Base-by-base conservation (phyloP, 2,113 vertebrate genomes). In the Paralichthys olivaceus region DNA sequence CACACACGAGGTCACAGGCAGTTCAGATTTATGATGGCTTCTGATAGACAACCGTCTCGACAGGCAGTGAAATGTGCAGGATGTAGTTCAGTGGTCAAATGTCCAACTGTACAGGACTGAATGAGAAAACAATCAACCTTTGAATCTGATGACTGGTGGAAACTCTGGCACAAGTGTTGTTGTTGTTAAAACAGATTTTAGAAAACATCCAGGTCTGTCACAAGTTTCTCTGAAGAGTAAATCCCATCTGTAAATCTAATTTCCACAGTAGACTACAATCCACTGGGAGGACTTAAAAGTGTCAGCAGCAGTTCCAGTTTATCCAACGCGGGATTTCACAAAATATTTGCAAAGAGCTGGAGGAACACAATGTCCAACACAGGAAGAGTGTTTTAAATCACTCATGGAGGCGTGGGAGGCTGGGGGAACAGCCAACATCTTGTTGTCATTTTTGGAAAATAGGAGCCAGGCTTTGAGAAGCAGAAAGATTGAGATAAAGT, bases 21-120 rank as follows among this genome's bases (percentile, higher is more conserved):
- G 45, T 22, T 29, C 7, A 55, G 8, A 28, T 37, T 45, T 2
- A 11, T 22, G 7, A 45, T 17, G 9, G 19, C 13, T 17, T 29
- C 45, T 43, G 17, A 73, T 73, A 61, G 70, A 11, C 45, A 15
- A 15, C 2, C 8, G 12, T 20, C 4, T 80, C 26, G 2, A 47
- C 14, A 11, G 11, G 32, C 7, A 1, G 12, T 69, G 51, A 67
- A 9, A 2, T 9, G 15, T 19, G 9, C 57, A 61, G 40, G 59
- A 75, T 26, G 70, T 29, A 55, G 60, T 67, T 69, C 69, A 79
- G 15, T 14, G 66, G 82, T 82, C 76, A 82, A 89, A 78, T 3
- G 85, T 80, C 75, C 82, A 71, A 53, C 14, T 7, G 47, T 53
- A 14, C 25, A 54, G 3, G 53, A 32, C 1, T 56, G 45, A 25